Base-by-base conservation (phyloP, 2,888 invertebrate species). In the Palloptera scutellata region DNA sequence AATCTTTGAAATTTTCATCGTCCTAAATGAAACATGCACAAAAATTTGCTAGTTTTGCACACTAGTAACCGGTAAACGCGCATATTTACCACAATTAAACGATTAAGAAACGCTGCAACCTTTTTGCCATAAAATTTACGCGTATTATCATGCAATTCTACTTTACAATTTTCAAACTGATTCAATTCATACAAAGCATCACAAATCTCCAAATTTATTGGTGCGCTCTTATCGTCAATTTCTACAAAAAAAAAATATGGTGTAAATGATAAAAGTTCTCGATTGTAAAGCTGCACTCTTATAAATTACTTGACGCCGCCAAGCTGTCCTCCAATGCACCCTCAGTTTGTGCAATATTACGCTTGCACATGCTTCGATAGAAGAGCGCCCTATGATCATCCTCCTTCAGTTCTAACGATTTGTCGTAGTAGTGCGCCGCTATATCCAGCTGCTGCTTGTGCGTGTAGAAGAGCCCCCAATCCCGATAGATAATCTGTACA, bases 381-480 rank as follows among this genome's bases (percentile, higher is more conserved):
- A 78, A 81, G 1, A 82, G 71, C 0, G 81, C 79, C 17, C 75
- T 74, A 3, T 75, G 75, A 64, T 83, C 83, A n/a, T 62, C 42
- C 0, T 59, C 67, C 60, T 78, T 76, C 17, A 84, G 48, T 0
- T 75, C 74, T 19, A 83, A 64, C 0, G 83, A 81, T 70, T 77
- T 78, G 30, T 78, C 75, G 51, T 78, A 83, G 53, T 84, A 84
- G n/a, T 80, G 69, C 6, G 79, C 66, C 0, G 83, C 84, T 13
- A 78, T 76, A 43, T 79, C 80, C 67, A 81, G 74, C 20, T 81
- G 75, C 5, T 83, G 81, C 9, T 79, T 78, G 17, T 74, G 77
- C 0, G 79, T 80, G 57, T 81, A 84, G 65, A 81, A 82, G 0
- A 76, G 72, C 3, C 82, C 83, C 83, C 83, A 83, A 42, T 83